Base-by-base conservation (phyloP, 2,888 invertebrate genomes). In the Epirrhoe alternata region DNA sequence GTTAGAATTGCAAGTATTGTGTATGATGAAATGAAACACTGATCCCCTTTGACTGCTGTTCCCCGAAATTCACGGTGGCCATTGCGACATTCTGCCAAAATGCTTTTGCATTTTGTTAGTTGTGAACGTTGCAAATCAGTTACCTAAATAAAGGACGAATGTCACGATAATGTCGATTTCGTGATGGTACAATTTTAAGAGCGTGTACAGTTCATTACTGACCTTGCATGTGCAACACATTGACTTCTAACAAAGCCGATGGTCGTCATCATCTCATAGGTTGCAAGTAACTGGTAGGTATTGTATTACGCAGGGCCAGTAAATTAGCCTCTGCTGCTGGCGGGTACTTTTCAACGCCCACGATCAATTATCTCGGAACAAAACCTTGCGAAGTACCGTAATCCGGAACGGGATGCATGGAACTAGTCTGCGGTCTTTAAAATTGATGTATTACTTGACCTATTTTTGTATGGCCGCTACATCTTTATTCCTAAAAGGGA, bases 341-440 rank as follows among this genome's bases (percentile, higher is more conserved):
- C 80, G 79, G 79, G 70, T 64, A 75, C 73, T 83, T 85, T 82
- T 74, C 69, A 68, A 80, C 86, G 83, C 86, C 87, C 81, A 87
- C 87, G 61, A 66, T 72, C 75, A 81, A 83, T 87, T 83, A 83
- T 66, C 73, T 67, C 69, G 63, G 62, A 77, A 77, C 77, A 69
- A 61, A 65, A 72, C 72, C 74, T 71, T 67, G 66, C 56, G 38
- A 69, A 56, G 54, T 66, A 52, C 65, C 69, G 69, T 71, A 69
- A 70, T 74, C 54, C 57, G 61, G 57, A 68, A 71, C 64, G 66
- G 65, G 66, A 69, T 70, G 70, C 65, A 64, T 68, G 59, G 67
- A 68, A 66, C 69, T 64, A 64, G 55, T 60, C 60, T 57, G 53
- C 59, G 49, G 47, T 57, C 61, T 66, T 74, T 69, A 66, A 72